Evolutionary conservation across 2,113 vertebrate species (phyloP).

Genomic region (Lipophrys pholis): DNA sequence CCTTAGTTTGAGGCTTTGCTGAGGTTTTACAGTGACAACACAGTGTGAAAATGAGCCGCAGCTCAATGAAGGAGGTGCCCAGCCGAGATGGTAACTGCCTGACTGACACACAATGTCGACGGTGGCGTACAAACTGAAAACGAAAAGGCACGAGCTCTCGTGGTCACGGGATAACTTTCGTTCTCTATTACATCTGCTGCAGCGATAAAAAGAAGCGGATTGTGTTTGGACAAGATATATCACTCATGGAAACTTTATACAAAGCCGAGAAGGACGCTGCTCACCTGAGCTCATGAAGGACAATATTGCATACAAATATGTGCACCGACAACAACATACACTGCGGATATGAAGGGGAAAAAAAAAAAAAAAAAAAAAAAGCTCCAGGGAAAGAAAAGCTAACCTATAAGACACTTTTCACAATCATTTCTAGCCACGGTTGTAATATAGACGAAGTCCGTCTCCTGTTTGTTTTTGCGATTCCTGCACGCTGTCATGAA

Average conservation of each 20-base stretch:
- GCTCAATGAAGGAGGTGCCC: slow-evolving; percentile 22
- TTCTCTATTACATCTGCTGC: slow-evolving; percentile 13
- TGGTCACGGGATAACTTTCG: slow-evolving; percentile 16
- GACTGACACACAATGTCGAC: slow-evolving; percentile 26
- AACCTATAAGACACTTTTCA: slow-evolving; percentile 52
- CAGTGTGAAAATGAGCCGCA: slow-evolving; percentile 37
- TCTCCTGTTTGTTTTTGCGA: slow-evolving; percentile 63
- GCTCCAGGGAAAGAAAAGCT: slow-evolving; percentile 27
- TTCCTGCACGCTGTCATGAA: slow-evolving; percentile 62
- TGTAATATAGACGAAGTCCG: slow-evolving; percentile 66
- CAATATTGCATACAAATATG: slow-evolving; percentile 60
- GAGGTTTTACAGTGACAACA: slow-evolving; percentile 47
- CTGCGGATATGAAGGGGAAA: slow-evolving; percentile 57
- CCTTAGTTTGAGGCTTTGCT: slow-evolving; percentile 45
- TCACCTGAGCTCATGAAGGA: slow-evolving; percentile 37
- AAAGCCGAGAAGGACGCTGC: slow-evolving; percentile 31
- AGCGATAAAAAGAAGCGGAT: slow-evolving; percentile 27
- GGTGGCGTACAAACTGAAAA: slow-evolving; percentile 36
- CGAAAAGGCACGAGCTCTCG: slow-evolving; percentile 70
- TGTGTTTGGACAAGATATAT: slow-evolving; percentile 17
- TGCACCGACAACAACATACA: slow-evolving; percentile 55
- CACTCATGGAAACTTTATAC: slow-evolving; percentile 26
- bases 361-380: slow-evolving; percentile 21
- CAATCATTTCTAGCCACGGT: slow-evolving; percentile 56
- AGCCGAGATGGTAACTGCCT: slow-evolving; percentile 26